Evolutionary conservation across 1,140 invertebrate species (phyloP).

Genomic region (Micrasema minimum): DNA sequence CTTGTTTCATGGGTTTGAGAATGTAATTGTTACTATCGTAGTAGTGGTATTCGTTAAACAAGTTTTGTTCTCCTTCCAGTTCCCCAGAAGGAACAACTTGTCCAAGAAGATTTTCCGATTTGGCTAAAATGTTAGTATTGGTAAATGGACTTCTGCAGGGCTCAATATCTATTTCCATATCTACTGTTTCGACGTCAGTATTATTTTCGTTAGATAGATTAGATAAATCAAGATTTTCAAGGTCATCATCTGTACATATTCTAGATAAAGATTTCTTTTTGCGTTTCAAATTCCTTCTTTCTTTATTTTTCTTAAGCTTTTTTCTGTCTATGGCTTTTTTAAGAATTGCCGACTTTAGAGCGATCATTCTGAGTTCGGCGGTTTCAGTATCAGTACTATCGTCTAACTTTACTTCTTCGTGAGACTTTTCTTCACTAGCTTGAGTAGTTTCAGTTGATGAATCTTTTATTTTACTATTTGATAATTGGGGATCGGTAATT

Average conservation of each 20-base stretch:
- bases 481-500: not conserved
- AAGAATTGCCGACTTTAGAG: slow-evolving; percentile 62
- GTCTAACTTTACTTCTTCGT: not conserved
- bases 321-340: slow-evolving; percentile 66
- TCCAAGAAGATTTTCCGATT: not conserved
- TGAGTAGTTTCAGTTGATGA: not conserved
- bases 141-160: slow-evolving; percentile 56
- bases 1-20: slow-evolving; percentile 14
- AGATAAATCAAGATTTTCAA: slow-evolving; percentile 28
- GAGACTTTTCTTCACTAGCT: not conserved
- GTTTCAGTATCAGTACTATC: slow-evolving; percentile 65
- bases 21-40: slow-evolving; percentile 41
- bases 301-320: slow-evolving; percentile 46
- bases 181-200: slow-evolving; percentile 63
- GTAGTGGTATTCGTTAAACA: slow-evolving; percentile 36
- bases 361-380: slow-evolving; percentile 62
- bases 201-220: slow-evolving; percentile 52
- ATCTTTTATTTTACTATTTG: not conserved
- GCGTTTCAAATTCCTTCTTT: slow-evolving; percentile 33
- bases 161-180: slow-evolving; percentile 65
- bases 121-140: slow-evolving; percentile 42
- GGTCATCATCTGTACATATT: slow-evolving; percentile 33
- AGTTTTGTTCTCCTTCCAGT: not conserved
- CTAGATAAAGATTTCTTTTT: slow-evolving; percentile 27
- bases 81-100: not conserved